These are phyloP conservation scores for Microctonus aethiopoides DNA, from an alignment of 2,888 invertebrate genomes.

Conservation along the genomic window DNA sequence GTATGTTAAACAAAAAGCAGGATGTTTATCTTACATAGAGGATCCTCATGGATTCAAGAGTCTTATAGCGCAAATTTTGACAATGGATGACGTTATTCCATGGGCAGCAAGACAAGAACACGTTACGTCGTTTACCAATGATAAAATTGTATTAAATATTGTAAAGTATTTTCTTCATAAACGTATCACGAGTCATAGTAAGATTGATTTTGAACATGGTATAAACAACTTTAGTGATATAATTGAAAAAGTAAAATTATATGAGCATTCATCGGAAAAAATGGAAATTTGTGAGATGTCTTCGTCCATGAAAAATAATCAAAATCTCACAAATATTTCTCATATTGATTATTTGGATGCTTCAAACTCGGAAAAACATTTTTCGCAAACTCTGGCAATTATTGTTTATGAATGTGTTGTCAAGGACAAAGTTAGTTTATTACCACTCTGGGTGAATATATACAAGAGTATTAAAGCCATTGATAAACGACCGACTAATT, in stretches of 20 bases:
- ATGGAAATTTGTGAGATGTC: conserved; percentile 55
- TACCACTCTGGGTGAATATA: conserved; percentile 77
- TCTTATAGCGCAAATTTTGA: conserved; percentile 82
- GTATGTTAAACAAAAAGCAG: conserved; percentile 89
- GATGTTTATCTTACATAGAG: conserved; percentile 86
- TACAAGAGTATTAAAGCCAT: conserved; percentile 72
- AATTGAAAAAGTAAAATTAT: conserved; percentile 38
- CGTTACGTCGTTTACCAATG: conserved; percentile 81
- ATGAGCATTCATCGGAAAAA: conserved; percentile 49
- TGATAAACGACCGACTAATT: conserved; percentile 69
- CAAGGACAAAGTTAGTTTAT: conserved; percentile 80
- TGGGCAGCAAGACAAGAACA: conserved; percentile 77
- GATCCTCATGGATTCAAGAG: conserved; percentile 86
- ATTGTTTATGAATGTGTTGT: conserved; percentile 84
- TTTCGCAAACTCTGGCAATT: conserved; percentile 59
- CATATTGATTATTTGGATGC: conserved; percentile 38
- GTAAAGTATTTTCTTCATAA: conserved; percentile 75
- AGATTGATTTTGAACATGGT: conserved; percentile 41
- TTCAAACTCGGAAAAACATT: conserved; percentile 53
- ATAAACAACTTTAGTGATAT: conserved; percentile 47
- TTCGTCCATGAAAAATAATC: conserved; percentile 31
- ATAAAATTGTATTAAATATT: conserved; percentile 77
- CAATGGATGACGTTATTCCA: conserved; percentile 76
- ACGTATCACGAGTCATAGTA: conserved; percentile 46
- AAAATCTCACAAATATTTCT: conserved; percentile 32